These are phyloP conservation scores for Spea hammondii DNA, from an alignment of 2,797 vertebrate species.

Conservation along the genomic window DNA sequence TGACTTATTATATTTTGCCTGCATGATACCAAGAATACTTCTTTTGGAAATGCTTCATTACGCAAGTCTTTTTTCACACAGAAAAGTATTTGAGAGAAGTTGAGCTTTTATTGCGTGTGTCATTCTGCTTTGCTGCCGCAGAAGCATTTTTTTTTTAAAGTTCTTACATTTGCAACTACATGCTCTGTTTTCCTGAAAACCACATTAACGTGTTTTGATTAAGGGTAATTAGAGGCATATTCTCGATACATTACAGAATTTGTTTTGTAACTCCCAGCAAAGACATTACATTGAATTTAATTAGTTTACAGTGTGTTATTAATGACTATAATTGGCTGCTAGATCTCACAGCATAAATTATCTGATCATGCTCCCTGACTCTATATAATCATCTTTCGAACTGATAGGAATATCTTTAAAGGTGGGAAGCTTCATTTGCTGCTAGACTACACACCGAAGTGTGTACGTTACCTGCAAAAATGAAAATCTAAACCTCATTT, in stretches of 20 bases:
- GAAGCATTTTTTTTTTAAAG: background rate
- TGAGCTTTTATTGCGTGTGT: conserved; percentile 21
- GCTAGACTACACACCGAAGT: background rate
- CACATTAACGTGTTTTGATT: conserved; percentile 44
- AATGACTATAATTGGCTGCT: conserved; percentile 46
- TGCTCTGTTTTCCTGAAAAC: conserved; percentile 47
- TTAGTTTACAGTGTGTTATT: conserved; percentile 40
- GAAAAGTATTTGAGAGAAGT: background rate
- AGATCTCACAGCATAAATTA: conserved; percentile 25
- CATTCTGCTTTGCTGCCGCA: background rate
- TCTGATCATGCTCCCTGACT: conserved; percentile 47
- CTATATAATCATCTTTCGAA: conserved; percentile 38
- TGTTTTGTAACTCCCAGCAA: conserved; percentile 50
- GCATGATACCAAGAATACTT: background rate
- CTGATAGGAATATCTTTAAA: conserved; percentile 29
- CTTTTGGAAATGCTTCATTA: background rate
- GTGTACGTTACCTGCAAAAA: background rate
- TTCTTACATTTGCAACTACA: conserved; percentile 23
- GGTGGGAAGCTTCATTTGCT: conserved; percentile 10
- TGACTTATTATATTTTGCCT: background rate
- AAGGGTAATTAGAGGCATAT: conserved; percentile 50
- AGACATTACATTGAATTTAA: conserved; percentile 43
- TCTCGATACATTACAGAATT: conserved; percentile 48
- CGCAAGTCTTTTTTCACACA: background rate
- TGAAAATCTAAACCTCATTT: too few species aligned